phyloP scores from a whole-genome alignment of 2,888 invertebrate genomes.

The Therioaphis trifolii region DNA sequence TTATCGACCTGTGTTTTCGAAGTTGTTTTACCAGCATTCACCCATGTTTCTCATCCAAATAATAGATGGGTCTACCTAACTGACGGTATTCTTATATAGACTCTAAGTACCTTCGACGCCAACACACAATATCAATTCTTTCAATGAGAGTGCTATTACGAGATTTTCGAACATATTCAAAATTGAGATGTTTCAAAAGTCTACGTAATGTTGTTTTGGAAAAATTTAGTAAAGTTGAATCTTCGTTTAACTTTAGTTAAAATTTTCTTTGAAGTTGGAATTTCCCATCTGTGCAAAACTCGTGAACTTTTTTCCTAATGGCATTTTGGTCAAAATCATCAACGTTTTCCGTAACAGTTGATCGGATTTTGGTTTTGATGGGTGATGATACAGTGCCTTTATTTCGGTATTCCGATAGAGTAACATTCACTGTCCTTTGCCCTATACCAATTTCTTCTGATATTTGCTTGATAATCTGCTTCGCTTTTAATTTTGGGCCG shows the following conservation, averaged over 20 bases:
- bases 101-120: slow-evolving; percentile 16
- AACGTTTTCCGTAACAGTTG: neutral
- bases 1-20: slow-evolving; percentile 34
- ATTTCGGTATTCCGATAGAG: slow-evolving; percentile 13
- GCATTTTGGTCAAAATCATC: neutral
- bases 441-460: neutral
- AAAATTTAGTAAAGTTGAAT: neutral
- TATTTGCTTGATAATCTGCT: neutral
- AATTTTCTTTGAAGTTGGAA: neutral
- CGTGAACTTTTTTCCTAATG: neutral
- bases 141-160: slow-evolving; percentile 38
- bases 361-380: neutral
- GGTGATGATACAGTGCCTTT: slow-evolving; percentile 9
- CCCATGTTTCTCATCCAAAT: slow-evolving; percentile 47
- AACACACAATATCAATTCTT: slow-evolving; percentile 12
- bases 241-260: neutral
- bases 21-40: slow-evolving; percentile 45
- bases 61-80: slow-evolving; percentile 26
- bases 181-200: neutral
- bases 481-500: slow-evolving; percentile 33
- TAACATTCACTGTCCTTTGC: slow-evolving; percentile 5
- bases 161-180: neutral
- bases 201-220: neutral
- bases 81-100: slow-evolving; percentile 24
- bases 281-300: neutral